Conservation (phyloP, 2,797 vertebrate genomes). For the Fringilla coelebs region DNA sequence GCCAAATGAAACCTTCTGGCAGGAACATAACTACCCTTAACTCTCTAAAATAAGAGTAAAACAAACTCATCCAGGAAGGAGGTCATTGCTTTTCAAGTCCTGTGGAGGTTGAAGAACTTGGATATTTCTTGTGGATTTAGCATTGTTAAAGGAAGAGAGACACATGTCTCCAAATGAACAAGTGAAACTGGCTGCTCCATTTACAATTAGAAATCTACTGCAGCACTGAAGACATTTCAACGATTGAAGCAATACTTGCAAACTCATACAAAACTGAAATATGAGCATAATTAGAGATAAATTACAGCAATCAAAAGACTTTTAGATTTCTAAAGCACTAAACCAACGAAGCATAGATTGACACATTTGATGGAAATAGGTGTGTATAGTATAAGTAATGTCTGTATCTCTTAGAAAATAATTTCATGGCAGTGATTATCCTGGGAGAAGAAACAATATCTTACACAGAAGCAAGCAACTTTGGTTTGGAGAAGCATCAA, state of each 20-base stretch:
- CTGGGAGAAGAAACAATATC: not conserved
- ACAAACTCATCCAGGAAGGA: not conserved
- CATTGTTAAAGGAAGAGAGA: not conserved
- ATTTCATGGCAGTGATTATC: not conserved
- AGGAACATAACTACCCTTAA: not conserved
- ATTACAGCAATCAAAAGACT: not conserved
- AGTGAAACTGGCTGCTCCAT: not conserved
- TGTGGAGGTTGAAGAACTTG: not conserved
- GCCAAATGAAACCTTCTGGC: not conserved
- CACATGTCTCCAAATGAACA: accelerated
- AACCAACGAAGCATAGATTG: not conserved
- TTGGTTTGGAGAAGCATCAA: not conserved
- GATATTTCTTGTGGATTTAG: not conserved
- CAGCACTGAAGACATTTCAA: not conserved
- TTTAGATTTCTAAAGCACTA: not conserved
- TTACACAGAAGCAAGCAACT: not conserved
- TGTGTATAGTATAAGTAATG: not conserved
- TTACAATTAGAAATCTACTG: not conserved
- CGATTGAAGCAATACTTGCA: not conserved
- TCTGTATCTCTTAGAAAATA: not conserved
- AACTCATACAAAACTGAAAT: not conserved
- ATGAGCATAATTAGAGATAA: not conserved
- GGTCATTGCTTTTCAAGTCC: not conserved
- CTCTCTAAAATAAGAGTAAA: not conserved
- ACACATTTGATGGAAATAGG: not conserved